Percentiles rank a stretch among this genome's conserved stretches.
These are phyloP conservation scores for Tapirus terrestris DNA, from an alignment of 2,113 vertebrate species.

Conservation along the genomic window DNA sequence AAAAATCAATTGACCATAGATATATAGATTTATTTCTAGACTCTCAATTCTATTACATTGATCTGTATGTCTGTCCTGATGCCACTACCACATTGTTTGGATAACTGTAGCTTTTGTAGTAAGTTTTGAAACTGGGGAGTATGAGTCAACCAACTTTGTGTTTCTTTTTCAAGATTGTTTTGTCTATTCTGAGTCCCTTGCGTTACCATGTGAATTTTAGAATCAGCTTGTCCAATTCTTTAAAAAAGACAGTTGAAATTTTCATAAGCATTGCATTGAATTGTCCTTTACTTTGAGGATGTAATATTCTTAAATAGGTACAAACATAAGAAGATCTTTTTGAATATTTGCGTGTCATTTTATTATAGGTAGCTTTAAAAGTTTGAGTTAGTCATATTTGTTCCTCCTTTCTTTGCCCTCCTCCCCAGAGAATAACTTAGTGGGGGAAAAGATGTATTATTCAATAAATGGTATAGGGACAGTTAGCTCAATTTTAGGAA, in stretches of 20 bases:
- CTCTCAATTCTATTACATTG: not conserved
- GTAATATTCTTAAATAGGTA: not conserved
- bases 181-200: not conserved
- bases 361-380: not conserved
- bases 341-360: not conserved
- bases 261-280: not conserved
- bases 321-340: not conserved
- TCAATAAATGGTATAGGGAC: not conserved
- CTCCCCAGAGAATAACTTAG: not conserved
- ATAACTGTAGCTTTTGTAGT: not conserved
- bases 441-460: not conserved
- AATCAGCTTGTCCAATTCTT: not conserved
- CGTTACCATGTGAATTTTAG: constrained; percentile 30
- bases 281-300: constrained; percentile 8
- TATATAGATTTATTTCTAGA: not conserved
- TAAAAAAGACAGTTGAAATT: not conserved
- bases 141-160: not conserved
- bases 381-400: not conserved
- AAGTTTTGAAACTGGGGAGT: not conserved
- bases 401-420: not conserved
- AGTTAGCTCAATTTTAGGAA: not conserved
- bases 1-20: not conserved
- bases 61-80: not conserved
- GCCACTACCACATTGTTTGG: not conserved
- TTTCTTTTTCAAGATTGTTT: not conserved